Evolutionary conservation across 2,113 vertebrate species (phyloP).

Genomic region (Silurus meridionalis): DNA sequence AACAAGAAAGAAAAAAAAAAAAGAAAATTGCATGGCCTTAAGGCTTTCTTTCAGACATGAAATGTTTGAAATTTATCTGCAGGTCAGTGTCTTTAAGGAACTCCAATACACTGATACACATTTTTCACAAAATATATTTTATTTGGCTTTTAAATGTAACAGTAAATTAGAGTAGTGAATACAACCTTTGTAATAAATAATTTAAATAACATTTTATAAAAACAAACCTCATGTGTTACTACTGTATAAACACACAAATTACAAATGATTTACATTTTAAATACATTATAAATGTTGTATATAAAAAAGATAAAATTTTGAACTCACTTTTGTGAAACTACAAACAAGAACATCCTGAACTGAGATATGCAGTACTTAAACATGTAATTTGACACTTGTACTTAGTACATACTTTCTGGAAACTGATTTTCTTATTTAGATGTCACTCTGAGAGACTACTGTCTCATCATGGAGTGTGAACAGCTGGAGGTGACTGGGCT

Average conservation of each 20-base stretch:
- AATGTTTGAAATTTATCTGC: not conserved
- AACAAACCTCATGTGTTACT: too few relatives aligned
- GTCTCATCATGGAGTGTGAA: slow-evolving; percentile 50
- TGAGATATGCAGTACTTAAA: not conserved
- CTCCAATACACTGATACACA: not conserved
- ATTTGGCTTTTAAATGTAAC: not conserved
- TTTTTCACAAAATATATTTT: not conserved
- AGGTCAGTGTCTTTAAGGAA: not conserved
- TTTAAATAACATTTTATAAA: not conserved
- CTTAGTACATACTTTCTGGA: slow-evolving; percentile 53
- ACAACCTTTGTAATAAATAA: not conserved
- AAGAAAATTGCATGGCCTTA: not conserved
- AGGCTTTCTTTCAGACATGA: not conserved
- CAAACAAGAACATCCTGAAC: not conserved
- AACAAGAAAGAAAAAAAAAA: too few relatives aligned
- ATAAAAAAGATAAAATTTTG: not conserved
- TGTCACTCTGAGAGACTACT: not conserved
- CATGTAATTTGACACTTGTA: slow-evolving; percentile 34
- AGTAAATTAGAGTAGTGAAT: not conserved
- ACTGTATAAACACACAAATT: not conserved
- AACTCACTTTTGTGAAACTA: not conserved
- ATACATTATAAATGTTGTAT: not conserved
- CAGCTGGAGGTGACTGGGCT: accelerated
- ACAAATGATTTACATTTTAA: too few relatives aligned
- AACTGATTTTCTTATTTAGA: slow-evolving; percentile 10